These are phyloP conservation scores for Teinopalpus imperialis DNA, from an alignment of 2,888 invertebrate species.

Conservation along the genomic window DNA sequence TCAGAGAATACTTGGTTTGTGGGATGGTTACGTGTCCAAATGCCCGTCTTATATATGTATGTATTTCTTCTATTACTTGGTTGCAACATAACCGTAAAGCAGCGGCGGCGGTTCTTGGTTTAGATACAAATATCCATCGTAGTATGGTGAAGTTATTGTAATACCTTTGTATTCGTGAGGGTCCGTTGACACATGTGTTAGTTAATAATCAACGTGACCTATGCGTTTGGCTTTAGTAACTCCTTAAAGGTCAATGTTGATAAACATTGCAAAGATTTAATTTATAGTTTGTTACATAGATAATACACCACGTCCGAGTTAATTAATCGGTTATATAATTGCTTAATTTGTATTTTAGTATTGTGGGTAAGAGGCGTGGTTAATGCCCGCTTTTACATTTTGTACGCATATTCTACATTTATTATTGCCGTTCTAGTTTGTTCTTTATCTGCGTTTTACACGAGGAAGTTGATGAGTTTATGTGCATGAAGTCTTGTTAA, in stretches of 20 bases:
- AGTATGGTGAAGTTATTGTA: constrained; percentile 21
- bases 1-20: constrained; percentile 58
- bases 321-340: constrained; percentile 28
- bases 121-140: constrained; percentile 38
- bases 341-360: constrained; percentile 26
- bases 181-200: constrained; percentile 39
- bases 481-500: constrained; percentile 3
- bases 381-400: constrained; percentile 14
- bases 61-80: constrained; percentile 64
- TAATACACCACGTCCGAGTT: constrained; percentile 31
- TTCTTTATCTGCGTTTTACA: constrained; percentile 8
- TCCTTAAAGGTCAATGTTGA: constrained; percentile 68
- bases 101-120: constrained; percentile 48
- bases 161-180: constrained; percentile 32
- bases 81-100: constrained; percentile 61
- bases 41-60: constrained; percentile 73
- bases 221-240: constrained; percentile 57
- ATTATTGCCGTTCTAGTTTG: constrained; percentile 8
- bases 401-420: constrained; percentile 18
- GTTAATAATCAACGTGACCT: constrained; percentile 53
- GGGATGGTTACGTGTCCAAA: constrained; percentile 66
- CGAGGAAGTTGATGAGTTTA: constrained; percentile 17
- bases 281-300: constrained; percentile 36
- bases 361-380: constrained; percentile 18
- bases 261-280: constrained; percentile 54